Evolutionary conservation across 2,113 vertebrate species (phyloP).

Genomic region (Trochalopteron elliotii): DNA sequence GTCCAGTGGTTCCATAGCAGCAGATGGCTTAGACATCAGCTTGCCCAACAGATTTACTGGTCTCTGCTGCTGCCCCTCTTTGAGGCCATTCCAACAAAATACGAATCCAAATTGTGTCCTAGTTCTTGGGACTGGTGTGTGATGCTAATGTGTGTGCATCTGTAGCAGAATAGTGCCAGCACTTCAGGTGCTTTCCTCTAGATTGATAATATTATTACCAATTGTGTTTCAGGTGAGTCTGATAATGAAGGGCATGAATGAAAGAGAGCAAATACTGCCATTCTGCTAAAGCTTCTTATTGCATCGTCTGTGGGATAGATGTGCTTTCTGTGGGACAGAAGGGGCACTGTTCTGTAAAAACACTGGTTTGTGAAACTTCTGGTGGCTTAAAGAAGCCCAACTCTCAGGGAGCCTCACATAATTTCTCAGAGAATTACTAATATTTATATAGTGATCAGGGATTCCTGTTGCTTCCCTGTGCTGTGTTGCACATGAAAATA

Average conservation of each 20-base stretch:
- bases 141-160: not conserved
- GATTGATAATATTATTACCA: not conserved
- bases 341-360: not conserved
- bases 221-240: not conserved
- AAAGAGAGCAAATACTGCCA: not conserved
- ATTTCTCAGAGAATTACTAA: not conserved
- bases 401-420: not conserved
- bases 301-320: not conserved
- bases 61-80: not conserved
- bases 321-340: not conserved
- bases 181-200: not conserved
- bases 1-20: not conserved
- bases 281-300: not conserved
- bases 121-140: not conserved
- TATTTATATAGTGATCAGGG: not conserved
- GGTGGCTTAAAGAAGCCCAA: not conserved
- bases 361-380: not conserved
- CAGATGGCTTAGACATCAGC: not conserved
- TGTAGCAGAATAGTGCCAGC: not conserved
- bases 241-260: not conserved
- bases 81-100: not conserved
- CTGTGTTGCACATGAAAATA: not conserved
- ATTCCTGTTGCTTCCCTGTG: not conserved
- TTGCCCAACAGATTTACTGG: not conserved
- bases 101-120: not conserved